Percentiles rank a stretch among this genome's conserved stretches.
Evolutionary conservation across 2,113 vertebrate genomes (phyloP).

Genomic region (Zosterops pallidus): DNA sequence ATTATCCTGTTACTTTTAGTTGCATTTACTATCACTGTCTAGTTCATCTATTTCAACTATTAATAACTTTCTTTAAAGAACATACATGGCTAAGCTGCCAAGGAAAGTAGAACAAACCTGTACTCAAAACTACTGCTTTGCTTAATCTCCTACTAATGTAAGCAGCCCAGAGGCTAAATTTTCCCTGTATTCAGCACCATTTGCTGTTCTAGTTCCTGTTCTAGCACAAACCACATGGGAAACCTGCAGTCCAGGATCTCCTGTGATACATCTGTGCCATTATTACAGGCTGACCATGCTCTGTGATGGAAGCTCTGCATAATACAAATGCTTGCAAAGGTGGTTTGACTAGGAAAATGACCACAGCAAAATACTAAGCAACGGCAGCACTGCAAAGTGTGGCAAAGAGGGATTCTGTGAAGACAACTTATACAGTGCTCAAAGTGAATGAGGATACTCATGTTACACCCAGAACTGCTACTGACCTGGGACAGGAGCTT

Average conservation of each 20-base stretch:
- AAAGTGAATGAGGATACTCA: neutral
- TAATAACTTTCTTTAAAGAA: neutral
- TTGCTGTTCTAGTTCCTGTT: neutral
- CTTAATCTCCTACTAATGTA: neutral
- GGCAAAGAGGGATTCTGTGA: neutral
- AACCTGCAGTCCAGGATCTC: neutral
- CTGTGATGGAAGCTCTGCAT: neutral
- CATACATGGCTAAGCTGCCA: neutral
- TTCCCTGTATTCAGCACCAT: neutral
- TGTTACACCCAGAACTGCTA: neutral
- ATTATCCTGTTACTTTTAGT: neutral
- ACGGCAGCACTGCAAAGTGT: neutral
- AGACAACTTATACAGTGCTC: neutral
- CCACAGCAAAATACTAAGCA: neutral
- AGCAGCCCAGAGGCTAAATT: neutral
- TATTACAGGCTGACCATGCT: neutral
- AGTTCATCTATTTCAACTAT: neutral
- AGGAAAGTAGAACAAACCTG: neutral
- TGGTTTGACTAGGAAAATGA: neutral
- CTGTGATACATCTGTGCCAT: neutral
- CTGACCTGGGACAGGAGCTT: neutral
- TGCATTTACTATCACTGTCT: neutral
- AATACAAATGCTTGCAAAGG: neutral
- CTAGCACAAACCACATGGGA: neutral
- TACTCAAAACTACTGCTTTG: neutral